These are phyloP conservation scores for Dreissena rostriformis DNA, from an alignment of 1,140 invertebrate genomes.

Conservation along the genomic window DNA sequence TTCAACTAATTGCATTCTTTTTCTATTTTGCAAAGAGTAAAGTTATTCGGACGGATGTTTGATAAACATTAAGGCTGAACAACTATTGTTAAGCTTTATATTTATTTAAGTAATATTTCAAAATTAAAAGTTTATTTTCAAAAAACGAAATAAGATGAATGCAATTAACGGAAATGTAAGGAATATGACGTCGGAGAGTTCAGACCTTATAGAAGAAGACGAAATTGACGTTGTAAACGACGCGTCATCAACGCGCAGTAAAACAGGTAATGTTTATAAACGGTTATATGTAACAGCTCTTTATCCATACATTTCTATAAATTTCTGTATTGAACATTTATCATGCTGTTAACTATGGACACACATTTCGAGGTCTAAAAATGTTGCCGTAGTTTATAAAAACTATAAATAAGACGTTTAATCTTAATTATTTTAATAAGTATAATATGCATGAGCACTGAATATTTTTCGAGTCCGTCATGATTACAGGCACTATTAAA, in stretches of 20 bases:
- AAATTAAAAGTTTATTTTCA: not conserved
- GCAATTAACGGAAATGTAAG: not conserved
- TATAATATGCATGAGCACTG: too few relatives aligned
- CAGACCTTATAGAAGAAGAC: constrained; percentile 5
- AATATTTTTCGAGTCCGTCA: too few relatives aligned
- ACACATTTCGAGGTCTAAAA: too few relatives aligned
- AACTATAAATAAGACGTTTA: too few relatives aligned
- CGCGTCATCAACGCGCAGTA: not conserved
- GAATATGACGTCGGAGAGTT: not conserved
- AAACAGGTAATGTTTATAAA: not conserved
- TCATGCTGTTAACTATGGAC: too few relatives aligned
- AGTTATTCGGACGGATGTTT: not conserved
- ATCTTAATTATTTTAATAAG: too few relatives aligned
- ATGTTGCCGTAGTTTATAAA: too few relatives aligned
- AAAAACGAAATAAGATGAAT: not conserved
- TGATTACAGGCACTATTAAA: too few relatives aligned
- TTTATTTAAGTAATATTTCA: not conserved
- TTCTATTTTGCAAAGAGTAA: not conserved
- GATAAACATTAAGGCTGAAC: not conserved
- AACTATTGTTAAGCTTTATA: not conserved
- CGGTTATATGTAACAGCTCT: too few relatives aligned
- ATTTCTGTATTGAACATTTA: too few relatives aligned
- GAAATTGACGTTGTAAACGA: constrained; percentile 34
- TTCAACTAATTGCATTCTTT: not conserved
- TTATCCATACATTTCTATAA: too few relatives aligned